phyloP scores from a whole-genome alignment of 2,113 vertebrate genomes.

The Hirundichthys speculiger region DNA sequence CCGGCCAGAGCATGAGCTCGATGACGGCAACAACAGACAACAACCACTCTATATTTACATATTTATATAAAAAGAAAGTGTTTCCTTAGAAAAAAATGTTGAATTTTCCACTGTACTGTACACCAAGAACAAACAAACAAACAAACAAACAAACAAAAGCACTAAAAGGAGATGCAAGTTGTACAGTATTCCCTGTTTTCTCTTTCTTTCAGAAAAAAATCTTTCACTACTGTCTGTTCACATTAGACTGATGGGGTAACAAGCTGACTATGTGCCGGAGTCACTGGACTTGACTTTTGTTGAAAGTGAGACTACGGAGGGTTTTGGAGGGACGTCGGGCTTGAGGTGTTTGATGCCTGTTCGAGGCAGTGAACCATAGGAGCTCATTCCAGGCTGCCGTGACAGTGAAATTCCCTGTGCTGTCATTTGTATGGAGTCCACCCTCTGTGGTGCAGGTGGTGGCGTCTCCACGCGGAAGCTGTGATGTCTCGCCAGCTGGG shows the following conservation, averaged over 20 bases:
- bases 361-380: slow-evolving; percentile 93
- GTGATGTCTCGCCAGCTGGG: slow-evolving; percentile 93
- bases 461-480: slow-evolving; percentile 95
- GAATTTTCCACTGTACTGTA: slow-evolving; percentile 81
- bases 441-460: slow-evolving; percentile 93
- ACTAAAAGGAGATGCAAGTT: slow-evolving; percentile 81
- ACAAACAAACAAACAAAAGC: slow-evolving; percentile 68
- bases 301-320: slow-evolving; percentile 90
- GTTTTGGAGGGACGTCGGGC: slow-evolving; percentile 97
- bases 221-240: slow-evolving; percentile 61
- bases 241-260: slow-evolving; percentile 40
- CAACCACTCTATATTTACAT: slow-evolving; percentile 79
- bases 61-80: slow-evolving; percentile 79
- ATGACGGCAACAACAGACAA: slow-evolving; percentile 73
- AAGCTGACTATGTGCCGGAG: slow-evolving; percentile 91
- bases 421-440: slow-evolving; percentile 98
- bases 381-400: slow-evolving; percentile 88
- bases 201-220: slow-evolving; percentile 51
- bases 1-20: slow-evolving; percentile 79
- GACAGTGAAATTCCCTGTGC: slow-evolving; percentile 86
- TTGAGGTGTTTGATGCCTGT: slow-evolving; percentile 92
- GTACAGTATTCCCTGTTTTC: slow-evolving; percentile 78
- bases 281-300: slow-evolving; percentile 93
- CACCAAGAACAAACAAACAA: slow-evolving; percentile 68
- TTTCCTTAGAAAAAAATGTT: slow-evolving; percentile 65